phyloP scores from a whole-genome alignment of 1,140 invertebrate species.

The Drosophila pectinifera region DNA sequence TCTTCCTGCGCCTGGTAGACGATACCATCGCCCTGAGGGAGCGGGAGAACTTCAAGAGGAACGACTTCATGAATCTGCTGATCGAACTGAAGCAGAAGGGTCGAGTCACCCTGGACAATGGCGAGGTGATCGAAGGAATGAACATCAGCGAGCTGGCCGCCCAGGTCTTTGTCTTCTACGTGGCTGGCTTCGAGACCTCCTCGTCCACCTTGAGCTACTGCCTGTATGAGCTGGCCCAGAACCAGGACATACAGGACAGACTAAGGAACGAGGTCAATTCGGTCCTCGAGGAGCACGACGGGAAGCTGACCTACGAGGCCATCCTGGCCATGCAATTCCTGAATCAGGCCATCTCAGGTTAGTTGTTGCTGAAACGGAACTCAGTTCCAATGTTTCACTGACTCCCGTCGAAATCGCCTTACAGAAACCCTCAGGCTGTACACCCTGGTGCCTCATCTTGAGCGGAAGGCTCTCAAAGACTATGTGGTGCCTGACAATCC shows the following conservation, averaged over 20 bases:
- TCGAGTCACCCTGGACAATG: conserved; percentile 49
- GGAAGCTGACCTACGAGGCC: conserved; percentile 70
- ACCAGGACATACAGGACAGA: conserved; percentile 86
- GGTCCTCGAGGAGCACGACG: conserved; percentile 83
- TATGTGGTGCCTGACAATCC: conserved; percentile 87
- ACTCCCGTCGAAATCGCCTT: conserved; percentile 47
- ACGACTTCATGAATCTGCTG: conserved; percentile 85
- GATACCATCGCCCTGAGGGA: conserved; percentile 66
- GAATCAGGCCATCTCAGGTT: conserved; percentile 86
- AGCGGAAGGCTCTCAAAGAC: conserved; percentile 87
- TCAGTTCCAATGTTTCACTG: not conserved
- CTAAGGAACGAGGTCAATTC: conserved; percentile 84
- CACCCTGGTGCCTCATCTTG: conserved; percentile 87
- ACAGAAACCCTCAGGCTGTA: conserved; percentile 88
- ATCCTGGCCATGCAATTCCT: conserved; percentile 87
- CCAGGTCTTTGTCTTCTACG: conserved; percentile 85
- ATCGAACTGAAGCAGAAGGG: conserved; percentile 85
- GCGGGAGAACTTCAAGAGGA: no score
- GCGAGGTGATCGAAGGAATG: conserved; percentile 54
- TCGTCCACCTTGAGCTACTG: conserved; percentile 86
- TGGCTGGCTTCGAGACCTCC: conserved; percentile 88
- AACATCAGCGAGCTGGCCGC: conserved; percentile 71
- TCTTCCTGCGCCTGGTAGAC: conserved; percentile 81
- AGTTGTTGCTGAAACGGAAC: not conserved
- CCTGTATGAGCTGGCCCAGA: conserved; percentile 86